These are phyloP conservation scores for Clarias batrachus DNA, from an alignment of 2,113 vertebrate genomes.

Conservation along the genomic window DNA sequence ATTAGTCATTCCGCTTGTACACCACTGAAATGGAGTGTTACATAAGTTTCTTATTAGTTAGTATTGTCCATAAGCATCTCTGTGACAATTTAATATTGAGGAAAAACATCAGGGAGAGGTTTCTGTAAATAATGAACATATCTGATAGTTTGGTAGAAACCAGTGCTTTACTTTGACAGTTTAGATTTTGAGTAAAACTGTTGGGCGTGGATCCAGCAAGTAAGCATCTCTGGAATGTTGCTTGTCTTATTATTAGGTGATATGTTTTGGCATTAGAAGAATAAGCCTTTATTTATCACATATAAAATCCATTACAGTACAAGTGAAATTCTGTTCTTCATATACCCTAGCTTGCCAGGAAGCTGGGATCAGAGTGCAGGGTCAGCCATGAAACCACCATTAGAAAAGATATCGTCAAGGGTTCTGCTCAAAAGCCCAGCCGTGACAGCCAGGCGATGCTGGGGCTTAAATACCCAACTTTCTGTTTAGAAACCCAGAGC, in stretches of 20 bases:
- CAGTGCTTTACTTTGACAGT: not conserved
- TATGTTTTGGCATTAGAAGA: not conserved
- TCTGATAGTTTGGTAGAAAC: not conserved
- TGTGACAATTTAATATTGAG: not conserved
- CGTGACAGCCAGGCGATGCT: not conserved
- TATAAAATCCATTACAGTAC: not conserved
- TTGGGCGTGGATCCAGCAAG: not conserved
- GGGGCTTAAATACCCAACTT: not conserved
- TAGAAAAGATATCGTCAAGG: not conserved
- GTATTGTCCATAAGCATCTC: not conserved
- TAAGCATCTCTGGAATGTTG: not conserved
- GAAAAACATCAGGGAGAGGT: not conserved
- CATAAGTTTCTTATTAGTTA: constrained; percentile 12
- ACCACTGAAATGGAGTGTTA: constrained; percentile 6
- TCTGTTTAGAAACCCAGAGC: not conserved
- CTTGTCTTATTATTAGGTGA: not conserved
- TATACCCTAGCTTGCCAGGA: not conserved
- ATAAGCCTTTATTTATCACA: not conserved
- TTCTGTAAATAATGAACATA: not conserved
- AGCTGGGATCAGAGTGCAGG: not conserved
- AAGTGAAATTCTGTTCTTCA: not conserved
- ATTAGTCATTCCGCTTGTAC: not conserved
- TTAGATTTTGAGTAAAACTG: not conserved
- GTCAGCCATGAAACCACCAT: not conserved
- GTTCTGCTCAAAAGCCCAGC: not conserved